These are phyloP conservation scores for Polydrusus cervinus DNA, from an alignment of 2,888 invertebrate genomes.

Conservation along the genomic window DNA sequence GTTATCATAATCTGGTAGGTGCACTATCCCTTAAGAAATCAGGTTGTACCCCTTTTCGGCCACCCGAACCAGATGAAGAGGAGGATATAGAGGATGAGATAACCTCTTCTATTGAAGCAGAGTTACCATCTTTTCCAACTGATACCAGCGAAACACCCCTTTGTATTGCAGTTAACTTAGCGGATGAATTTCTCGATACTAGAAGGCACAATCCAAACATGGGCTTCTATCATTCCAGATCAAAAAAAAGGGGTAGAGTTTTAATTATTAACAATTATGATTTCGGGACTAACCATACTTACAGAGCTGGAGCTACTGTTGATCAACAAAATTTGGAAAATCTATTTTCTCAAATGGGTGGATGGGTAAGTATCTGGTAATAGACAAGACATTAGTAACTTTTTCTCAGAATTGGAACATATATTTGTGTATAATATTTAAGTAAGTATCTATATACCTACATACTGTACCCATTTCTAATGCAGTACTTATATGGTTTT, in stretches of 20 bases:
- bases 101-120: constrained; percentile 52
- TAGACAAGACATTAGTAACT: background rate
- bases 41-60: constrained; percentile 27
- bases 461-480: too few species aligned
- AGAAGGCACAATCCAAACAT: constrained; percentile 58
- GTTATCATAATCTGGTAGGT: constrained; percentile 55
- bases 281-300: constrained; percentile 69
- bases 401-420: background rate
- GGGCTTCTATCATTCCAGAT: constrained; percentile 72
- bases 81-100: constrained; percentile 47
- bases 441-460: too few species aligned
- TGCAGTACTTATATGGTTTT: too few species aligned
- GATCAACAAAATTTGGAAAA: constrained; percentile 76
- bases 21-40: constrained; percentile 23
- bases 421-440: background rate
- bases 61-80: constrained; percentile 36
- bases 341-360: constrained; percentile 75
- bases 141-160: constrained; percentile 52
- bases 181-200: constrained; percentile 58
- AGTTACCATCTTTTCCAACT: constrained; percentile 28
- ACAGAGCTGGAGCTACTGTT: constrained; percentile 75
- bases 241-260: constrained; percentile 75
- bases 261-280: constrained; percentile 78
- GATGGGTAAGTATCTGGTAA: constrained; percentile 58
- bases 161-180: constrained; percentile 55